phyloP scores from a whole-genome alignment of 2,113 vertebrate genomes.

The Felis catus region F.catus_Fca126_mat1.0 CM031420.1:74091001-74091500 shows the following conservation, averaged over 20 bases:
- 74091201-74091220: neutral
- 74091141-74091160: neutral
- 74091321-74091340: neutral
- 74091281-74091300: neutral
- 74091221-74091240: neutral
- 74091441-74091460: slow-evolving; percentile 50
- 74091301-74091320: neutral
- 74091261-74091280: neutral
- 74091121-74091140: neutral
- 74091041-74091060: neutral
- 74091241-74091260: neutral
- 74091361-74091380: neutral
- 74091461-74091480: slow-evolving; percentile 25
- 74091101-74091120: neutral
- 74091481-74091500: slow-evolving; percentile 18
- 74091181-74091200: neutral
- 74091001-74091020: neutral
- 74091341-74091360: neutral
- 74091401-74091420: neutral
- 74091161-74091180: neutral
- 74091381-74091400: neutral
- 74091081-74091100: neutral
- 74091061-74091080: neutral
- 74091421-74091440: slow-evolving; percentile 32
- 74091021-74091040: neutral